Evolutionary conservation across 2,797 vertebrate genomes (phyloP).

Genomic region (Etheostoma perlongum): DNA sequence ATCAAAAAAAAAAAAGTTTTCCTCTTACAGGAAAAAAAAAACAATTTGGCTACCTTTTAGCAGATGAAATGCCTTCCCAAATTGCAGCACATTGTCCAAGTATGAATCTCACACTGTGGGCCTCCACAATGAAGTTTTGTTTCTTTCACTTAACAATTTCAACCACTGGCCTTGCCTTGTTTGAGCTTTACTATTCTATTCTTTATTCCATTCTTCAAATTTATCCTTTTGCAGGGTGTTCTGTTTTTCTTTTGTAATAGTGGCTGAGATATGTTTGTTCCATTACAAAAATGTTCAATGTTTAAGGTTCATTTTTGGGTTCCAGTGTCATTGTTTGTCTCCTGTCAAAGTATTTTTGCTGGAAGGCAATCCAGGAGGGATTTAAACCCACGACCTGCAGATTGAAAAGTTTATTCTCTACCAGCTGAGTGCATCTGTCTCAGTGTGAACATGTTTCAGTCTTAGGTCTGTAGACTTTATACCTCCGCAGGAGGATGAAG

Average conservation of each 20-base stretch:
- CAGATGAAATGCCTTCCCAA: slow-evolving; percentile 7
- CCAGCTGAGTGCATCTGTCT: neutral
- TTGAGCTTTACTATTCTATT: neutral
- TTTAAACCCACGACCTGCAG: neutral
- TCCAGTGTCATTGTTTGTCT: neutral
- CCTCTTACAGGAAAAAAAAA: neutral
- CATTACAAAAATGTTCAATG: neutral
- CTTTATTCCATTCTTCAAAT: neutral
- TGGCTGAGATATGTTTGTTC: neutral
- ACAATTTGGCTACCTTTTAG: slow-evolving; percentile 9
- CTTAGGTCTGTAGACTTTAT: neutral
- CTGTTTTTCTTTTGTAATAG: neutral
- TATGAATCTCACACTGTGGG: neutral
- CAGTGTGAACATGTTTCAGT: neutral
- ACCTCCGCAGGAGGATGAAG: neutral
- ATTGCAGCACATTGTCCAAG: slow-evolving; percentile 1
- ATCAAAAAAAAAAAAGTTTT: neutral
- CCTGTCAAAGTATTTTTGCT: too few species aligned
- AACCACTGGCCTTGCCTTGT: neutral
- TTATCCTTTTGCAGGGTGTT: neutral
- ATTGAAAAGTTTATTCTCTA: too few species aligned
- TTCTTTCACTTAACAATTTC: neutral
- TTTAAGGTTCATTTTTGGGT: neutral
- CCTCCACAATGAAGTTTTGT: slow-evolving; percentile 12
- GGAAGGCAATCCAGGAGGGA: neutral